phyloP scores from a whole-genome alignment of 2,113 vertebrate species.

The Budorcas taxicolor region DNA sequence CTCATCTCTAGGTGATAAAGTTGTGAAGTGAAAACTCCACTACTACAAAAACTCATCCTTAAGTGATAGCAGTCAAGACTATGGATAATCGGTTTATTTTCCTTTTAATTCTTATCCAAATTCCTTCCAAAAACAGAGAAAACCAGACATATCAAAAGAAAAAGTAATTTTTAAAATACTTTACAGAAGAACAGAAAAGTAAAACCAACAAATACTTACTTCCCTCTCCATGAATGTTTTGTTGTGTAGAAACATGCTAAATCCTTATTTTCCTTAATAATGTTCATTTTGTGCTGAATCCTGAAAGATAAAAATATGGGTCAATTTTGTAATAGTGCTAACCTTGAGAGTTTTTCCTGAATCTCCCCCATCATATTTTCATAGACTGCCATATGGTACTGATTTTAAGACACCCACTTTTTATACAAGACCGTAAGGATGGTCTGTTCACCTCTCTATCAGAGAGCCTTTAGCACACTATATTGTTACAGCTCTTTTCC shows the following conservation, averaged over 20 bases:
- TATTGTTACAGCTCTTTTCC: not conserved
- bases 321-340: not conserved
- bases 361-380: not conserved
- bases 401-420: not conserved
- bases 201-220: slow-evolving; percentile 85
- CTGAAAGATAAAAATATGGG: slow-evolving; percentile 78
- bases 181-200: not conserved
- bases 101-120: not conserved
- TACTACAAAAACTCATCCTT: not conserved
- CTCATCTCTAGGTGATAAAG: not conserved
- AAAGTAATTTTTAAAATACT: not conserved
- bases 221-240: slow-evolving; percentile 99
- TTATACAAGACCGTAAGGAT: not conserved
- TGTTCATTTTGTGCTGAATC: slow-evolving; percentile 94
- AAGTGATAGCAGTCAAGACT: not conserved
- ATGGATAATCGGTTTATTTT: not conserved
- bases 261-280: slow-evolving; percentile 98
- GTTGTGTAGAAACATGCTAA: slow-evolving; percentile 99
- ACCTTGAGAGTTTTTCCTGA: not conserved
- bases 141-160: slow-evolving; percentile 18
- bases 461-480: not conserved
- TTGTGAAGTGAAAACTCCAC: not conserved
- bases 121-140: slow-evolving; percentile 15
- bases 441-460: not conserved
- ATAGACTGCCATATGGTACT: not conserved